phyloP scores from a whole-genome alignment of 2,113 vertebrate species.

The Dryoscopus gambensis region DNA sequence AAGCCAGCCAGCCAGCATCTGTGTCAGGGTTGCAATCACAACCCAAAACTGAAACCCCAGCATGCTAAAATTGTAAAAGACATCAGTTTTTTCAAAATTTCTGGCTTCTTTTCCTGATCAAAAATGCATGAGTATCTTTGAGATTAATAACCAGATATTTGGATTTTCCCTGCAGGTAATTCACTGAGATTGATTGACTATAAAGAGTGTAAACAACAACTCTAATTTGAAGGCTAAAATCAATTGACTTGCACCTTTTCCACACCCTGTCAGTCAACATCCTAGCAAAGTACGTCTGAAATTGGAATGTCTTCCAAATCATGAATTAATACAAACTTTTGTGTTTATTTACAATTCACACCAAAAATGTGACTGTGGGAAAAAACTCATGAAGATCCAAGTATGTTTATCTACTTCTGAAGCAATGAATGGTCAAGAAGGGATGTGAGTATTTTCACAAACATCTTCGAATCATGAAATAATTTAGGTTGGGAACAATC shows the following conservation, averaged over 20 bases:
- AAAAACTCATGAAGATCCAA: background rate
- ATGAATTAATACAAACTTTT: background rate
- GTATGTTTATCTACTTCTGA: background rate
- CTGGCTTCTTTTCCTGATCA: background rate
- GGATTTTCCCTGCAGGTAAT: background rate
- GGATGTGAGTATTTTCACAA: background rate
- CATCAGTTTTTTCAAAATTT: background rate
- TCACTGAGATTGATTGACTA: background rate
- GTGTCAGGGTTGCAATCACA: fast-evolving
- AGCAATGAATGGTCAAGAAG: background rate
- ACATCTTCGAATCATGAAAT: background rate
- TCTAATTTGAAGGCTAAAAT: background rate
- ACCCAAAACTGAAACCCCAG: background rate
- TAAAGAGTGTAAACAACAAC: background rate
- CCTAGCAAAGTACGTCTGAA: background rate
- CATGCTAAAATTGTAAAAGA: background rate
- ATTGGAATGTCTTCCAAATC: background rate
- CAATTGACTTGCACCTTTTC: background rate
- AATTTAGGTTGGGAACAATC: background rate
- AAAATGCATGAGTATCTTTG: background rate
- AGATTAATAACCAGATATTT: background rate
- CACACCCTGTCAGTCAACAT: background rate
- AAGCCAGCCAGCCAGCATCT: background rate
- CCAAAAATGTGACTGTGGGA: background rate
- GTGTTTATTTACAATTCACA: background rate